A percentile compares a stretch with the other conserved stretches of the same genome.
phyloP scores from a whole-genome alignment of 2,797 vertebrate genomes.

The Sternarchorhynchus goeldii region DNA sequence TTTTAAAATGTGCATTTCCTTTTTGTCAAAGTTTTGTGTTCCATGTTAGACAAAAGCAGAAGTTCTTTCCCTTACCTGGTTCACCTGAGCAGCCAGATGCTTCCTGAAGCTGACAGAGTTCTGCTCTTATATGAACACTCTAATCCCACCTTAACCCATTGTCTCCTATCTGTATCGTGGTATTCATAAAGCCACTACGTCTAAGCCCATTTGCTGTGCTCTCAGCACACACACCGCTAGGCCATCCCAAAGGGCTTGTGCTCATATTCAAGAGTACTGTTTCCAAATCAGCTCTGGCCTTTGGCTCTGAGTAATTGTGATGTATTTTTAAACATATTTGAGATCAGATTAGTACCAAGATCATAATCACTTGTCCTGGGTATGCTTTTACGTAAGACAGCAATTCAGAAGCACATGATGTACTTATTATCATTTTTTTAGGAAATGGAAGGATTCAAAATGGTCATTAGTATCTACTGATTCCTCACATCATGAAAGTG shows the following conservation, averaged over 20 bases:
- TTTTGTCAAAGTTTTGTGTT: too few species aligned
- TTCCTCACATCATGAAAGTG: background rate
- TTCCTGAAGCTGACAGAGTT: conserved; percentile 46
- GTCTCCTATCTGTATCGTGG: conserved; percentile 59
- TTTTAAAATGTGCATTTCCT: too few species aligned
- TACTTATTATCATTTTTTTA: background rate
- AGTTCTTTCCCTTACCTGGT: conserved; percentile 53
- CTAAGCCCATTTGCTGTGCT: conserved; percentile 28
- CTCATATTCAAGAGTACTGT: background rate
- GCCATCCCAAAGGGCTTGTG: background rate
- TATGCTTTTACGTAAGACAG: background rate
- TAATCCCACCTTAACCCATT: conserved; percentile 57
- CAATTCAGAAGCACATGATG: background rate
- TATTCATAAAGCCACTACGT: conserved; percentile 46
- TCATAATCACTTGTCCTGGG: background rate
- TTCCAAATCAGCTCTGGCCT: background rate
- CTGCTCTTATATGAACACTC: conserved; percentile 64
- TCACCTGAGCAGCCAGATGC: conserved; percentile 36
- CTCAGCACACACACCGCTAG: background rate
- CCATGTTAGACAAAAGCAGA: conserved; percentile 5
- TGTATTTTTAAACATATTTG: background rate
- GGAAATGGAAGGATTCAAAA: background rate
- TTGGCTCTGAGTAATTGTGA: background rate
- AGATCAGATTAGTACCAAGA: background rate
- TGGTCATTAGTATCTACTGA: background rate